Base-by-base conservation (phyloP, 92 coral and sea anemone genomes). In the Parazoanthus swiftii region DNA sequence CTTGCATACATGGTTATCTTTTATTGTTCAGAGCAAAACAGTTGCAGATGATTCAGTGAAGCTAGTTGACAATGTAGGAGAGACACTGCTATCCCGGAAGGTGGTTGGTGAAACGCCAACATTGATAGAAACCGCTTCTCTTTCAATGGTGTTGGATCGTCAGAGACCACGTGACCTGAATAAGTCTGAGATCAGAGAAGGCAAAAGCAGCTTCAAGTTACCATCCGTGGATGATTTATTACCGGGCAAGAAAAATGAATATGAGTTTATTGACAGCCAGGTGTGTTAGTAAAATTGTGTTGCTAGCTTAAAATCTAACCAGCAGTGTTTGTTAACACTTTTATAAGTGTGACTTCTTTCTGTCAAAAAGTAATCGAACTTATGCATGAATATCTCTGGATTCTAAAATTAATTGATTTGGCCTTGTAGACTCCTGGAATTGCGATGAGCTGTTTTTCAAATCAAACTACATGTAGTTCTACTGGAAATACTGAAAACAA, bases 1-100 rank as follows among this genome's bases (percentile, higher is more conserved):
- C 63, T 36, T 18, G 25, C 36, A 25, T 25, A 42, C 76, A 23
- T 46, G 3, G 18, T 70, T 23, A 58, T 37, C 29, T 82, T 25
- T 50, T 66, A 38, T 56, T 54, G 80, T 74, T 20, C 76, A 92
- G 94, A 91, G 92, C 88, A 77, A 89, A 72, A 59, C 39, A 4
- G 37, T 87, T 14, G 86, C 94, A 59, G 82, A 85, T 68, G 66
- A 76, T 4, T 81, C 92, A 0, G 92, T 86, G 44, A 79, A 29
- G 44, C 93, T 95, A 25, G 89, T 95, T 21, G 89, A 91, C 76
- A 88, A 84, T 10, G 91, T 95, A 29, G 96, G 93, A 3, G 70
- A 89, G 39, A 87, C 94, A 65, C 88, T 95, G 7, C 81, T 93
- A 56, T 91, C 90, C 3, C 85, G 93, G 71, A 91, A 91, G 84